Conservation (phyloP, 2,797 vertebrate species). For the Adelosebastes latens region DNA sequence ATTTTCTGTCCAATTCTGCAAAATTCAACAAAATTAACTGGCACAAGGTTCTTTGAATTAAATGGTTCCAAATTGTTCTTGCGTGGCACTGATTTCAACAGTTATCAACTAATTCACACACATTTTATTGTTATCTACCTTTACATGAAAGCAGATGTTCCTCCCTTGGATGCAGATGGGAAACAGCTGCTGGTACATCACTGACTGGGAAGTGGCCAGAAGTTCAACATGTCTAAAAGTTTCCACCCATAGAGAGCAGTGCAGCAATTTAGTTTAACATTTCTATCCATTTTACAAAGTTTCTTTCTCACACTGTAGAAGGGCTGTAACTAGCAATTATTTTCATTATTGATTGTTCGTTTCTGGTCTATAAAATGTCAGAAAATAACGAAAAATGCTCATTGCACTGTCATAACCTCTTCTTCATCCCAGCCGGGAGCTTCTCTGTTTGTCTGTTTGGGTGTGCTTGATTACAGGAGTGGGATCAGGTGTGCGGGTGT, state of each 20-base stretch:
- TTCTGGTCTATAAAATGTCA: not conserved
- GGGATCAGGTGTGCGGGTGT: not conserved
- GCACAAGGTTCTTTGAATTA: not conserved
- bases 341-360: not conserved
- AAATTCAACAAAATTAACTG: slow-evolving; percentile 1
- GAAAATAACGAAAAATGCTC: not conserved
- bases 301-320: not conserved
- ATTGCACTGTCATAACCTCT: not conserved
- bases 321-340: not conserved
- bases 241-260: not conserved
- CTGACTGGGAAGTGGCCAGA: not conserved
- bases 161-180: slow-evolving; percentile 3
- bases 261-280: not conserved
- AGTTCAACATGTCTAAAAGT: not conserved
- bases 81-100: not conserved
- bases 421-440: not conserved
- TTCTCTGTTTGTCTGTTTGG: not conserved
- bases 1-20: not conserved
- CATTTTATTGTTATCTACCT: not conserved
- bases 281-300: not conserved
- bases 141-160: slow-evolving; percentile 8
- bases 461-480: not conserved
- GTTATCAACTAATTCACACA: not conserved
- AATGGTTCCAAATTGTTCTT: not conserved
- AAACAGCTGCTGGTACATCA: slow-evolving; percentile 9